phyloP scores from a whole-genome alignment of 2,888 invertebrate genomes.

The Willowsia nigromaculata region DNA sequence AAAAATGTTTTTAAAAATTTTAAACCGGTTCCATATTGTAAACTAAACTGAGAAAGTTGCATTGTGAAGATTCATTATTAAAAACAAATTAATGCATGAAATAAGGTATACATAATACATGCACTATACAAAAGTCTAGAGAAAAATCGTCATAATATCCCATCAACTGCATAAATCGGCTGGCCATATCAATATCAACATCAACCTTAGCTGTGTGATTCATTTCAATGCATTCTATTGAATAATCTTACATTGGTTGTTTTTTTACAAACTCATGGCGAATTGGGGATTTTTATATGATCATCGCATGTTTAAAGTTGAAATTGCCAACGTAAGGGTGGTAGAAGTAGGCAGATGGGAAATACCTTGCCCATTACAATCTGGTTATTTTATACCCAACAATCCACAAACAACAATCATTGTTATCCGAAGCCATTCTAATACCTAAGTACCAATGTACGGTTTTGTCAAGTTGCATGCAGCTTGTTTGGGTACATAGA shows the following conservation, averaged over 20 bases:
- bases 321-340: constrained; percentile 77
- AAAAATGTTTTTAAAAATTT: neutral
- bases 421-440: neutral
- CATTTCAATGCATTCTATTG: neutral
- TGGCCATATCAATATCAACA: neutral
- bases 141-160: neutral
- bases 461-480: no score
- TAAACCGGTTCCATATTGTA: neutral
- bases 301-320: neutral
- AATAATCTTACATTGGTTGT: neutral
- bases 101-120: neutral
- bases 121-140: neutral
- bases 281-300: neutral
- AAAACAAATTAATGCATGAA: neutral
- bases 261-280: neutral
- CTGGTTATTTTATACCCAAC: neutral
- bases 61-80: neutral
- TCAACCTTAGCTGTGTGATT: neutral
- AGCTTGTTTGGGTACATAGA: no score
- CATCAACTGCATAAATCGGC: neutral
- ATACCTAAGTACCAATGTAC: no score
- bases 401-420: neutral
- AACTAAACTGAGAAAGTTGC: neutral
- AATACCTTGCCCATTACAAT: neutral
- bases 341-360: neutral